Conservation (phyloP, 2,888 invertebrate species). For the Spisula solida region DNA sequence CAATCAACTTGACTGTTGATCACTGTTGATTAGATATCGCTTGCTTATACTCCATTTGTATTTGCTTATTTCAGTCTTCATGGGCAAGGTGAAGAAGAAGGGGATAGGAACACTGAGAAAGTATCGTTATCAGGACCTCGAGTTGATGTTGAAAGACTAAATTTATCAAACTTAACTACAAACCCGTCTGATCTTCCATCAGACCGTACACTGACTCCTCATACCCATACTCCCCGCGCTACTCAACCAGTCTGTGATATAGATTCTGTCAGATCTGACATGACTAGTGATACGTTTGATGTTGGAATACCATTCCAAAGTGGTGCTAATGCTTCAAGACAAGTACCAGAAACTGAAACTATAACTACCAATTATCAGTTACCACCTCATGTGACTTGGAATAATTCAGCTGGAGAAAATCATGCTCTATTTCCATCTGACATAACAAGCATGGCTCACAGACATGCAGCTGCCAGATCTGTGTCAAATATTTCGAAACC, state of each 20-base stretch:
- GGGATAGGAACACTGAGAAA: background rate
- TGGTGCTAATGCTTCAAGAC: background rate
- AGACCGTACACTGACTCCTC: conserved; percentile 32
- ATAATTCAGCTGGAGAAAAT: conserved; percentile 2
- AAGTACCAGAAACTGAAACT: background rate
- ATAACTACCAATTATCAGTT: background rate
- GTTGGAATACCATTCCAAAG: conserved; percentile 37
- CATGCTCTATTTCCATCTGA: background rate
- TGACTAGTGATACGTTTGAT: conserved; percentile 9
- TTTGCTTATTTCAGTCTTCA: background rate
- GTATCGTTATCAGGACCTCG: background rate
- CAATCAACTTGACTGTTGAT: too few relatives aligned
- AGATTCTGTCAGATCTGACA: conserved; percentile 26
- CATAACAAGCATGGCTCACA: background rate
- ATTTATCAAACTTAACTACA: conserved; percentile 46
- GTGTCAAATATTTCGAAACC: conserved; percentile 50
- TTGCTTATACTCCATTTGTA: too few relatives aligned
- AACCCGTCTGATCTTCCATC: conserved; percentile 50
- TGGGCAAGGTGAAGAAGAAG: background rate
- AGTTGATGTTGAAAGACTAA: conserved; percentile 55
- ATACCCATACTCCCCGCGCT: conserved; percentile 23
- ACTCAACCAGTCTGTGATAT: conserved; percentile 18
- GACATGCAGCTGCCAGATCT: background rate
- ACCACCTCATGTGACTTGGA: background rate
- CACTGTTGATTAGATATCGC: too few relatives aligned